These are phyloP conservation scores for Tetanocera ferruginea DNA, from an alignment of 2,888 invertebrate genomes.

Conservation along the genomic window DNA sequence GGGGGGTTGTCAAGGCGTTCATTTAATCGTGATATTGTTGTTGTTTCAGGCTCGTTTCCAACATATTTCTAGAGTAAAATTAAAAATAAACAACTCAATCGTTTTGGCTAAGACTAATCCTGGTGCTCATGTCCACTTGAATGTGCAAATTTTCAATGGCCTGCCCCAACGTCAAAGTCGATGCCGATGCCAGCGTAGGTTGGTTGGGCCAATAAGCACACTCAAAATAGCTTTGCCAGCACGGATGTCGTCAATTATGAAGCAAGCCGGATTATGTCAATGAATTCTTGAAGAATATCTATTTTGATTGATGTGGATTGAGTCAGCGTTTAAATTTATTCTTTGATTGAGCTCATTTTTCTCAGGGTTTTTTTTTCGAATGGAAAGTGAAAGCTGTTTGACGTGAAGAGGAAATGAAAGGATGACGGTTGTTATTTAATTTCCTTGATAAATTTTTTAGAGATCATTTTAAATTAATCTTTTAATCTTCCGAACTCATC, in stretches of 20 bases:
- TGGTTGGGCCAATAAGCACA: not conserved
- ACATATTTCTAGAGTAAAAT: not conserved
- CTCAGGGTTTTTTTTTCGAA: too few relatives aligned
- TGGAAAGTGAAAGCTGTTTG: too few relatives aligned
- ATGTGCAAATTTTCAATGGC: not conserved
- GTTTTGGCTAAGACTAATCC: not conserved
- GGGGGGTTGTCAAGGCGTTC: not conserved
- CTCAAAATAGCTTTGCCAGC: slow-evolving; percentile 3
- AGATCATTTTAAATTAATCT: too few relatives aligned
- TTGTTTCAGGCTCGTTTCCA: not conserved
- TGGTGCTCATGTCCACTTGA: slow-evolving; percentile 3
- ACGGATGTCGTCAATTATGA: not conserved
- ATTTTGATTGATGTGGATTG: slow-evolving; percentile 13
- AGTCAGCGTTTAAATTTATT: too few relatives aligned
- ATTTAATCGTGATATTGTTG: not conserved
- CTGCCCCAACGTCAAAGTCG: not conserved
- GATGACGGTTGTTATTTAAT: too few relatives aligned
- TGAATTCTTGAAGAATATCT: not conserved
- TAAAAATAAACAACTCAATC: slow-evolving; percentile 12
- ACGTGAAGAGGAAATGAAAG: too few relatives aligned
- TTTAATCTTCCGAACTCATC: too few relatives aligned
- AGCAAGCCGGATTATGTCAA: not conserved
- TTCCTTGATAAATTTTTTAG: too few relatives aligned
- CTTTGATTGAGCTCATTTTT: too few relatives aligned
- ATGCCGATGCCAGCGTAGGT: not conserved